Conservation (phyloP, 2,797 vertebrate genomes). For the Tapera naevia region DNA sequence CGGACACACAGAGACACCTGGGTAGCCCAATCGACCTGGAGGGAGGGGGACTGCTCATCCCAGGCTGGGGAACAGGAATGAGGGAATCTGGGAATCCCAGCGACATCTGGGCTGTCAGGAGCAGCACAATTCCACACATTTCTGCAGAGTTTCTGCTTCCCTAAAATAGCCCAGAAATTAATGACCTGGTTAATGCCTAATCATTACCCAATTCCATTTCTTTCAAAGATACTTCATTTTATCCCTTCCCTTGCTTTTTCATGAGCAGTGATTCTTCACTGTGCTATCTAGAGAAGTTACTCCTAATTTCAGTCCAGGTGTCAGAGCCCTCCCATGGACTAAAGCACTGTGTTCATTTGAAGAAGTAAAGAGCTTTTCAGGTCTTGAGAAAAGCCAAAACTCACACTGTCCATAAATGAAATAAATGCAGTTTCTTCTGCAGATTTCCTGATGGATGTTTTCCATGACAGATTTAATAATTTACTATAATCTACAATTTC, state of each 20-base stretch:
- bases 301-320: background rate
- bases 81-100: background rate
- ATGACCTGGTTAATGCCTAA: constrained; percentile 22
- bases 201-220: background rate
- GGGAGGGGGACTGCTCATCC: background rate
- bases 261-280: accelerated
- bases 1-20: background rate
- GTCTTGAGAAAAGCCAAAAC: background rate
- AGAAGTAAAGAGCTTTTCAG: background rate
- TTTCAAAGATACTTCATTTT: background rate
- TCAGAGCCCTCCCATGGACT: background rate
- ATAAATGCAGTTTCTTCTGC: background rate
- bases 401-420: background rate
- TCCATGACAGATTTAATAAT: background rate
- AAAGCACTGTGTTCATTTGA: accelerated
- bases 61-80: background rate
- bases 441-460: background rate
- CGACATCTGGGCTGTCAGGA: background rate
- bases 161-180: constrained; percentile 43
- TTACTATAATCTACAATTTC: background rate
- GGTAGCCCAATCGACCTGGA: background rate
- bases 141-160: background rate
- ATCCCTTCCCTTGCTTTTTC: background rate
- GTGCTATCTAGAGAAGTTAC: background rate
- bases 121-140: background rate